Evolutionary conservation across 2,888 invertebrate genomes (phyloP).

Genomic region (Stratiomys singularior): DNA sequence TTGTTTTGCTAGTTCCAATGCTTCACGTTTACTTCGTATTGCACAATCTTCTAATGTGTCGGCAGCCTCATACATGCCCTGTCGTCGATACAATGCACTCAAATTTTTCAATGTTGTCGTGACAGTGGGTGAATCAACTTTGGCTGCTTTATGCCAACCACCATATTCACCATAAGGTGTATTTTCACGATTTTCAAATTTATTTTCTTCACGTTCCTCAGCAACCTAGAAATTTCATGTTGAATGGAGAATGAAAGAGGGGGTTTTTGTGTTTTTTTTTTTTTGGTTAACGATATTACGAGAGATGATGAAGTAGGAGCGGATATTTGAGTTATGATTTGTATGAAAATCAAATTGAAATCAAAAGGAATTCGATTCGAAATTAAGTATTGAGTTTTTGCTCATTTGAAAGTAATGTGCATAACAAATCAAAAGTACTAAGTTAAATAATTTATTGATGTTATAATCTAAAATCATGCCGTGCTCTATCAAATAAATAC

Average conservation of each 20-base stretch:
- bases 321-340: too few species aligned
- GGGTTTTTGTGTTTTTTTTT: slow-evolving; percentile 5
- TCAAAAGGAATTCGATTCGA: too few species aligned
- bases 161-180: slow-evolving; percentile 89
- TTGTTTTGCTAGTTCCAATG: slow-evolving; percentile 92
- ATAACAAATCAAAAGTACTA: too few species aligned
- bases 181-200: slow-evolving; percentile 86
- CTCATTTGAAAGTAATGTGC: too few species aligned
- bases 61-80: slow-evolving; percentile 99
- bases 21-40: slow-evolving; percentile 94
- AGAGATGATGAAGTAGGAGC: too few species aligned
- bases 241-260: neutral
- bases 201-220: slow-evolving; percentile 98
- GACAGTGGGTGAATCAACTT: slow-evolving; percentile 96
- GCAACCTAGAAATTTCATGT: slow-evolving; percentile 89
- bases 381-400: too few species aligned
- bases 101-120: slow-evolving; percentile 98
- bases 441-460: too few species aligned
- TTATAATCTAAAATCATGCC: neutral
- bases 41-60: slow-evolving; percentile 99
- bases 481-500: slow-evolving; percentile 24
- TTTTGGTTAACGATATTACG: too few species aligned
- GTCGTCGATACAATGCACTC: slow-evolving; percentile 96
- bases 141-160: slow-evolving; percentile 98
- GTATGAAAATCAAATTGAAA: too few species aligned